phyloP scores from a whole-genome alignment of 2,797 vertebrate species.

The Micropoecilia bifurca region DNA sequence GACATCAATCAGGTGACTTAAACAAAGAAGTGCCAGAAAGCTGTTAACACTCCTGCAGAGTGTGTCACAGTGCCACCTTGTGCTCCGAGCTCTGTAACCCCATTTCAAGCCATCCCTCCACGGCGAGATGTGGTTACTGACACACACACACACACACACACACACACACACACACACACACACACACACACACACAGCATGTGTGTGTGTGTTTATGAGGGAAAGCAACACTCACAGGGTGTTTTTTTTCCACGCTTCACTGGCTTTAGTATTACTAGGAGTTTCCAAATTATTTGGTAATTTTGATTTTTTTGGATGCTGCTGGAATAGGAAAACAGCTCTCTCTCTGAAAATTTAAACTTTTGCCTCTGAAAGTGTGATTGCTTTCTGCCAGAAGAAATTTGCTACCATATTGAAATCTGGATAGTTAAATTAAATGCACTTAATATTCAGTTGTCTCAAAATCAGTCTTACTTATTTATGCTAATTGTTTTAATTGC shows the following conservation, averaged over 20 bases:
- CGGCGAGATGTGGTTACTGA: conserved; percentile 15
- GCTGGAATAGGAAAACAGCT: conserved; percentile 45
- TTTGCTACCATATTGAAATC: conserved; percentile 28
- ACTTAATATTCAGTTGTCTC: conserved; percentile 34
- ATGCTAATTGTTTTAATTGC: conserved; percentile 14
- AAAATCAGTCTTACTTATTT: conserved; percentile 23
- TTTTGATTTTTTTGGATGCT: conserved; percentile 39
- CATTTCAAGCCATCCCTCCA: conserved; percentile 28
- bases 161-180: neutral
- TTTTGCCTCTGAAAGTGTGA: conserved; percentile 21
- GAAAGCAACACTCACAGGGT: neutral
- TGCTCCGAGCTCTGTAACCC: conserved; percentile 32
- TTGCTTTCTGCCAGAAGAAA: conserved; percentile 17
- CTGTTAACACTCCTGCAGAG: conserved; percentile 6
- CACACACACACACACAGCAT: neutral
- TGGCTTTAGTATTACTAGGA: conserved; percentile 29
- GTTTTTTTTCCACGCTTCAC: conserved; percentile 14
- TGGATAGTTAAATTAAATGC: conserved; percentile 34
- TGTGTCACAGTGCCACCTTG: conserved; percentile 54
- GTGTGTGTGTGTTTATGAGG: conserved; percentile 6
- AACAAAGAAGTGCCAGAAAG: conserved; percentile 15
- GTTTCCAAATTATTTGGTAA: conserved; percentile 24
- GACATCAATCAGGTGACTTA: conserved; percentile 94
- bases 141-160: neutral
- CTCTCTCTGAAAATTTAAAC: conserved; percentile 48